Evolutionary conservation across 2,888 invertebrate species (phyloP).

Genomic region (Pasiphila rectangulata): DNA sequence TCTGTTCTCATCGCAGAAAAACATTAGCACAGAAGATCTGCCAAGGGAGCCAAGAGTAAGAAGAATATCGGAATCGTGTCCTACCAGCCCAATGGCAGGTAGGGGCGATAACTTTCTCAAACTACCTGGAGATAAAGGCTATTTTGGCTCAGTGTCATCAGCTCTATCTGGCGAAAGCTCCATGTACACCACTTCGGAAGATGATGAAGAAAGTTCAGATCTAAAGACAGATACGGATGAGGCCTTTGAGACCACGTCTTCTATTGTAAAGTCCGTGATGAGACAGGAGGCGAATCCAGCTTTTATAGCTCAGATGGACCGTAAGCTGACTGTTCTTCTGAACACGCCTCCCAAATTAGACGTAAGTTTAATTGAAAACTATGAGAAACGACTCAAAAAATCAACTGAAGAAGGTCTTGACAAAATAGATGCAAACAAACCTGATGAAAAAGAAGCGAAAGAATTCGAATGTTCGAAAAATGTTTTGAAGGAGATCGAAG

Average conservation of each 20-base stretch:
- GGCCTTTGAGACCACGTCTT: constrained; percentile 78
- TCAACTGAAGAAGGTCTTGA: constrained; percentile 4
- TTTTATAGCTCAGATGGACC: constrained; percentile 60
- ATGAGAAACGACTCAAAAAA: constrained; percentile 6
- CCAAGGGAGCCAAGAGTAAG: constrained; percentile 40
- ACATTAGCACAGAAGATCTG: constrained; percentile 51
- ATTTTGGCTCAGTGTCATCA: constrained; percentile 68
- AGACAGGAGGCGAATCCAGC: constrained; percentile 55
- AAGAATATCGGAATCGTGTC: constrained; percentile 71
- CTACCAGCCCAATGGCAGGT: constrained; percentile 60
- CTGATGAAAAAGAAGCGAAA: constrained; percentile 11
- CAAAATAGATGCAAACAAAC: neutral
- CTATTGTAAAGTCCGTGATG: constrained; percentile 79
- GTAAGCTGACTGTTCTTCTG: constrained; percentile 53
- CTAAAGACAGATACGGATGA: constrained; percentile 69
- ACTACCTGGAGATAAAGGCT: constrained; percentile 59
- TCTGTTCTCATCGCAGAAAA: constrained; percentile 62
- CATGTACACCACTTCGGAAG: constrained; percentile 67
- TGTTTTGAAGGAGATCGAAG: constrained; percentile 25
- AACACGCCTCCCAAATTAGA: constrained; percentile 33
- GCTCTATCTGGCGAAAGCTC: constrained; percentile 72
- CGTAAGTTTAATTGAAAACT: constrained; percentile 27
- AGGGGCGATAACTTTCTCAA: constrained; percentile 64
- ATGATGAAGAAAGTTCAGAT: constrained; percentile 73
- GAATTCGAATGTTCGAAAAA: constrained; percentile 14